phyloP scores from a whole-genome alignment of 2,797 vertebrate species.

The Mormyrops attenuatus region DNA sequence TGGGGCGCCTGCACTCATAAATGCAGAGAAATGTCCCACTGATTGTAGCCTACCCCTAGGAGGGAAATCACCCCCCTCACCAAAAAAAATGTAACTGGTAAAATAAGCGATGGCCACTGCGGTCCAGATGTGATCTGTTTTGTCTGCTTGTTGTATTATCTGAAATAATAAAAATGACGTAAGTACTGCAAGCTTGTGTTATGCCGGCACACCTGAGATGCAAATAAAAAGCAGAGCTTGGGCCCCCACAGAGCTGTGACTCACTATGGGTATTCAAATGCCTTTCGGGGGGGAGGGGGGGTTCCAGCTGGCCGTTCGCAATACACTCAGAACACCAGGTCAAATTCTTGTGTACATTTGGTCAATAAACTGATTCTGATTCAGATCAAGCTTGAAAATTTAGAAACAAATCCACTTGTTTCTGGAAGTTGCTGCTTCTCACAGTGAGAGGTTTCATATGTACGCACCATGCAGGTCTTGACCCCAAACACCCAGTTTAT shows the following conservation, averaged over 20 bases:
- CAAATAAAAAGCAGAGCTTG: background rate
- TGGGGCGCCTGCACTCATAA: background rate
- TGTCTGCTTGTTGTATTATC: background rate
- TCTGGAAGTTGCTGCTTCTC: background rate
- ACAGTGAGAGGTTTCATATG: background rate
- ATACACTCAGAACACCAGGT: background rate
- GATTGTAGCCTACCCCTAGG: background rate
- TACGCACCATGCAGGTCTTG: background rate
- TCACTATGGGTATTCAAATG: background rate
- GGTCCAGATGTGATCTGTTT: background rate
- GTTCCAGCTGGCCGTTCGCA: background rate
- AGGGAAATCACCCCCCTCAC: background rate
- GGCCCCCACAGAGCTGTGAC: background rate
- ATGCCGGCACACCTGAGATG: background rate
- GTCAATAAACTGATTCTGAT: background rate
- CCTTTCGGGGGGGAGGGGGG: background rate
- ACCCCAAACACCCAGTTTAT: background rate
- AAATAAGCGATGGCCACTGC: background rate
- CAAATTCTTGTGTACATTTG: background rate
- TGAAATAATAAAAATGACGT: background rate
- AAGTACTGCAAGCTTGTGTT: background rate
- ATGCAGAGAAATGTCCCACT: background rate
- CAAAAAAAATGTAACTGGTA: background rate
- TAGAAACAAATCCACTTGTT: background rate
- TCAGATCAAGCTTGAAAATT: background rate